Conservation (phyloP, 35 echinoderm and acorn worm species). For the Apostichopus parvimensis region DNA sequence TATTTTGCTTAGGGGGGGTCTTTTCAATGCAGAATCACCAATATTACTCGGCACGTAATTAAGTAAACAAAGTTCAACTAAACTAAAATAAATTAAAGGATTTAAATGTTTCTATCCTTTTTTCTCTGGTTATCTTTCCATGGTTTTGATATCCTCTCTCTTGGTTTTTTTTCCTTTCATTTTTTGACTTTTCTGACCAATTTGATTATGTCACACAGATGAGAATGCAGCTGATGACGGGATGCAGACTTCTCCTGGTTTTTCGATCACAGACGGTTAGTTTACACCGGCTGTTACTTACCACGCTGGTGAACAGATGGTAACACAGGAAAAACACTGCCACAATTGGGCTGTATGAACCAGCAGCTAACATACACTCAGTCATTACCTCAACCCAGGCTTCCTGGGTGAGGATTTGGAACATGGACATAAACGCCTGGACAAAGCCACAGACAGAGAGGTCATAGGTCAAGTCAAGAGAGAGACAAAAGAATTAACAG, state of each 20-base stretch:
- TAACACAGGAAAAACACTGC: conserved; percentile 95
- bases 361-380: conserved; percentile 79
- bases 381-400: conserved; percentile 99
- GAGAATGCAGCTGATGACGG: not conserved
- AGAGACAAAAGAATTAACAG: not conserved
- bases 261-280: not conserved
- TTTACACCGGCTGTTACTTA: conserved; percentile 70
- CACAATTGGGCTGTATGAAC: conserved; percentile 67
- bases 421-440: conserved; percentile 99
- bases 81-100: too few relatives aligned
- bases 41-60: too few relatives aligned
- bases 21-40: too few relatives aligned
- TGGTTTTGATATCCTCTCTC: too few relatives aligned
- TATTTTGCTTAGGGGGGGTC: too few relatives aligned
- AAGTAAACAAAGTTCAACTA: too few relatives aligned
- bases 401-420: conserved; percentile 99
- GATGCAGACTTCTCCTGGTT: not conserved
- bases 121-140: too few relatives aligned
- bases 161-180: too few relatives aligned
- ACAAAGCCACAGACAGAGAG: conserved; percentile 32
- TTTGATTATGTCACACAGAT: not conserved
- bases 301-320: conserved; percentile 99
- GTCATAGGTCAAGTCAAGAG: not conserved
- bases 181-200: too few relatives aligned
- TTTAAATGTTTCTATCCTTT: too few relatives aligned